A percentile compares a stretch with the other conserved stretches of the same genome.
Conservation (phyloP, 2,797 vertebrate species). For the Paratrypauchen microcephalus region DNA sequence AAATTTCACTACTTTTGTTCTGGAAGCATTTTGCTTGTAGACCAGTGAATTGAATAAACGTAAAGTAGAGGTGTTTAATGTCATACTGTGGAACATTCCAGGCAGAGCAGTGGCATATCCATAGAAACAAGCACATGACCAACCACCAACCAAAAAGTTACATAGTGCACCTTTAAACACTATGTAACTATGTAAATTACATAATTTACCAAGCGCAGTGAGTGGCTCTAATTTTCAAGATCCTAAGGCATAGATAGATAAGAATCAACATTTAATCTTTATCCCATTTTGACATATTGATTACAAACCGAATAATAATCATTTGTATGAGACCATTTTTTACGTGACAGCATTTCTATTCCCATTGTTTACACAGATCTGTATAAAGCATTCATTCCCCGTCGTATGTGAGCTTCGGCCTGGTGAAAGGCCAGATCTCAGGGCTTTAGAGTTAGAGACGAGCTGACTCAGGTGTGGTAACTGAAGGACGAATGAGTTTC, state of each 20-base stretch:
- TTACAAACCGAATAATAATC: background rate
- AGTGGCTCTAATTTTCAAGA: background rate
- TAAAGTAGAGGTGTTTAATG: no score
- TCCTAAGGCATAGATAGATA: background rate
- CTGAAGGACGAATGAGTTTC: slow-evolving; percentile 42
- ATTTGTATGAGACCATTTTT: background rate
- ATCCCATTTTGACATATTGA: background rate
- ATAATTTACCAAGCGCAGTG: background rate
- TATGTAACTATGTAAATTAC: no score
- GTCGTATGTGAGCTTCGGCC: slow-evolving; percentile 63
- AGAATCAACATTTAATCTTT: no score
- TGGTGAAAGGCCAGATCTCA: slow-evolving; percentile 63
- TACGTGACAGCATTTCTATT: background rate
- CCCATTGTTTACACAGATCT: background rate
- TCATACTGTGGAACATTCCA: no score
- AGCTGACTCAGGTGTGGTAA: slow-evolving; percentile 65
- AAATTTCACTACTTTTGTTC: no score
- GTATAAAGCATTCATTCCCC: slow-evolving; percentile 47
- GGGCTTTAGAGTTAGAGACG: slow-evolving; percentile 66
- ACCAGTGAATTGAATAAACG: no score
- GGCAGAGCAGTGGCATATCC: no score
- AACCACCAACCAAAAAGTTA: no score
- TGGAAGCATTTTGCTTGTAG: no score
- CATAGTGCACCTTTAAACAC: no score
- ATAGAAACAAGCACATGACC: no score